Evolutionary conservation across 2,888 invertebrate species (phyloP), one percentile per base, ranked within the genome.

Genomic region (Linnaemya vulpina): DNA sequence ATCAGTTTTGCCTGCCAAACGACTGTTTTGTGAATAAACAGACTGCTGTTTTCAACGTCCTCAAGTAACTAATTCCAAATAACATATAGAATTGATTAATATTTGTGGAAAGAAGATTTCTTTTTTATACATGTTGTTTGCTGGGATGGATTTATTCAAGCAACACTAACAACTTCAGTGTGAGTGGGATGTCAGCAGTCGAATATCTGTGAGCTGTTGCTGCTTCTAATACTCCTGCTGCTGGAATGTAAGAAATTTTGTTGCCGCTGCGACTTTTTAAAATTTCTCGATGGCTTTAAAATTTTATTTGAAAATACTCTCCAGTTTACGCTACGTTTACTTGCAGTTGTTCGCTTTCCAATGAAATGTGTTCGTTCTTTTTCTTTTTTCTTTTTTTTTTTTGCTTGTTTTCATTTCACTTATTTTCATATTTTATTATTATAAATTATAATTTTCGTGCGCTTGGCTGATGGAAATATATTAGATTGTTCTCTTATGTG

Each of bases 381-480:
- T 25, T 75, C n/a, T n/a, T 30, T 30, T 5, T 30, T 30, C 5
- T 30, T 30, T 30, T 30, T 5, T 30, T 2, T 5, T 30, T 2
- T 5, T 30, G 30, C 30, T 30, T 30, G 30, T 63, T 0, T 25
- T 30, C 43, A 15, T 55, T 62, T 71, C 9, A 38, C 13, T 53
- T 76, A 58, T 67, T 70, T 70, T 55, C 60, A 68, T 76, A 62
- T 68, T 68, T 81, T 70, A 70, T 77, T 81, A 77, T 84, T 84
- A 84, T 84, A 84, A 84, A 81, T 84, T 84, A 70, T 84, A 81
- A 84, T 84, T 84, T 84, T 84, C 80, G 80, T 80, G 67, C 71
- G 80, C 77, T 84, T 81, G 75, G 75, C 62, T 84, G 80, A 76
- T 73, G 62, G 49, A 65, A 79, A 84, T 58, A 84, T 79, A 79